Evolutionary conservation across 1,140 invertebrate species (phyloP), one percentile per base, ranked within the genome.

Genomic region (Medauroidea extradentata): DNA sequence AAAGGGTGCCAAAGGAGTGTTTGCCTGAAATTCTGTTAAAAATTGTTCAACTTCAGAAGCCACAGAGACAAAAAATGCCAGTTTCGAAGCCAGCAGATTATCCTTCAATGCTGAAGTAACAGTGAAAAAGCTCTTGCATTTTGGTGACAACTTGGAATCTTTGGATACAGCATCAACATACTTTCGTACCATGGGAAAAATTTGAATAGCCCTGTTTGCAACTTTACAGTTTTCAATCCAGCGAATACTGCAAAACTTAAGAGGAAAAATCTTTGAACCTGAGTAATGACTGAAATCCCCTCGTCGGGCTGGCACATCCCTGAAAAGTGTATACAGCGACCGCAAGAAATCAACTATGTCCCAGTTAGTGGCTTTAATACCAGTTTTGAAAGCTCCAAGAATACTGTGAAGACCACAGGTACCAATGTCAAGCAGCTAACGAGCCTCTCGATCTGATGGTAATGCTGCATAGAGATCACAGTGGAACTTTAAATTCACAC

Each of bases 141-240:
- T 49, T n/a, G 29, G 43, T 38, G 25, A 25, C 24, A 53, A 49
- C 19, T 39, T 29, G 29, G 29, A 61, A 25, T 61, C 58, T 25
- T 39, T 25, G 29, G 29, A 34, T 2, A 60, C 41, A 46, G 46
- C 49, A 11, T 19, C 21, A 49, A 11, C 27, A 44, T 24, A 44
- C 19, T 14, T 42, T 25, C 5, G 41, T 39, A 27, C 23, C 39
- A 55, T 38, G 8, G 62, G 61, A 13, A 67, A 13, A 39, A 65
- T 60, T 8, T 21, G 27, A 5, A 58, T 51, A 49, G 66, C 66
- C 57, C 63, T 58, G 19, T 56, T 50, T 41, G 57, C 63, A 42
- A 67, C 68, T 16, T 7, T 50, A 39, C 42, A 42, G 42, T 68
- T 66, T 59, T 68, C 62, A 16, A 66, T 34, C 66, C 67, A 69